Evolutionary conservation across 1,140 invertebrate genomes (phyloP), one percentile per base, ranked within the genome.

Genomic region (Drosophila grimshawi): DNA sequence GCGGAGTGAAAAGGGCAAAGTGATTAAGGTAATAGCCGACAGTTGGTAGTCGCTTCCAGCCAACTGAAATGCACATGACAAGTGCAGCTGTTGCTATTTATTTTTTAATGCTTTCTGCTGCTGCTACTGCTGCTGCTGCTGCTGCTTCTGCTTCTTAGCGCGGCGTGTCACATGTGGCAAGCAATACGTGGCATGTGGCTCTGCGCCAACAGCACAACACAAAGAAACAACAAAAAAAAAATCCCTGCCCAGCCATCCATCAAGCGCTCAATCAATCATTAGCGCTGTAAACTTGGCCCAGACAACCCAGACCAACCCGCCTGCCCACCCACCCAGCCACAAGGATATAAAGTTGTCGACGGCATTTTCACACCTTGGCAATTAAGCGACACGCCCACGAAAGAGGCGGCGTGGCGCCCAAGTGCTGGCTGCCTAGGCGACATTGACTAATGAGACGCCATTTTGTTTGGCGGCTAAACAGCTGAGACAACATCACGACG

Each of bases 261-360:
- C 85, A 88, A 89, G 83, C 55, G 72, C 80, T 83, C 83, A 88
- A 88, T 88, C 83, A 88, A 88, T 88, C 83, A 89, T 88, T 88
- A 83, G 80, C 56, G 61, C 4, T 76, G 82, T 77, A 82, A 88
- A 88, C 83, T 77, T 69, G 69, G 51, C 52, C 39, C 55, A 10
- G 11, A 27, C 29, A n/a, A 37, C 8, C 45, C 29, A 37, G 6
- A 1, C 29, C 51, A 37, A 19, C 19, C 19, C 1, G 19, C 19
- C 19, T 19, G 19, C 10, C 35, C 11, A 3, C 33, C 8, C 49
- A 51, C 8, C 11, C 68, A 73, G 61, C 51, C 45, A 66, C 10
- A 78, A 74, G 63, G 66, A 71, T 78, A 77, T 57, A 81, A 79
- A 71, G 60, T 75, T 86, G 67, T 27, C 29, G 39, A 48, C 70